These are phyloP conservation scores for Ectobius pallidus DNA, from an alignment of 2,888 invertebrate species.

Conservation along the genomic window DNA sequence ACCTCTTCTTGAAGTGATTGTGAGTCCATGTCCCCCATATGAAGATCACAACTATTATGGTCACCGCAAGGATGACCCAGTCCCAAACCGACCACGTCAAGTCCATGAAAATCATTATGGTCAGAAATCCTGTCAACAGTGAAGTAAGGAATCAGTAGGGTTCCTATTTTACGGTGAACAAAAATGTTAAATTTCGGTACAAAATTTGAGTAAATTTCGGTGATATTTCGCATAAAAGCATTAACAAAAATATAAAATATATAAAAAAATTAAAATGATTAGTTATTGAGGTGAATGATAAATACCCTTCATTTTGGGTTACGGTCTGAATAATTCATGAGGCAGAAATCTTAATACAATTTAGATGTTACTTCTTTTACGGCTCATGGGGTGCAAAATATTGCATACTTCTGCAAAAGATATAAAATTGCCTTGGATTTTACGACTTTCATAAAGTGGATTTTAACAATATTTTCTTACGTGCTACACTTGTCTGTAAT, in stretches of 20 bases:
- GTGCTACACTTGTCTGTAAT: too few relatives aligned
- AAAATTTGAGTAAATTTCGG: too few relatives aligned
- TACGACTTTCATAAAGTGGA: too few relatives aligned
- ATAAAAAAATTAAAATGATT: not conserved
- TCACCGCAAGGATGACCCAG: not conserved
- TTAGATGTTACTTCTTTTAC: too few relatives aligned
- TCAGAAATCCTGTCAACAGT: not conserved
- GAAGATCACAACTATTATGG: not conserved
- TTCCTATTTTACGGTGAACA: not conserved
- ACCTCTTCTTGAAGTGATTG: slow-evolving; percentile 30
- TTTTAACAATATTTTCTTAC: too few relatives aligned
- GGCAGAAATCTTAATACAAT: too few relatives aligned
- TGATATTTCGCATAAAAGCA: not conserved
- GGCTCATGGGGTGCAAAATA: too few relatives aligned
- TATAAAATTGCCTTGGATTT: too few relatives aligned
- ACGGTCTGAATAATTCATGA: too few relatives aligned
- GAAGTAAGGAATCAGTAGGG: not conserved
- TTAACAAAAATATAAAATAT: not conserved
- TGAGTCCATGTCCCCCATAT: slow-evolving; percentile 34
- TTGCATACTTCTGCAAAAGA: too few relatives aligned
- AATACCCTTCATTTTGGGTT: not conserved
- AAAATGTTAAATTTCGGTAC: too few relatives aligned
- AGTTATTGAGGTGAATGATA: not conserved
- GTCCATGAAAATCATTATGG: not conserved
- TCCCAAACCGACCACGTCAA: not conserved